phyloP scores from a whole-genome alignment of 2,888 invertebrate species.

The Dynastes hyllus region DNA sequence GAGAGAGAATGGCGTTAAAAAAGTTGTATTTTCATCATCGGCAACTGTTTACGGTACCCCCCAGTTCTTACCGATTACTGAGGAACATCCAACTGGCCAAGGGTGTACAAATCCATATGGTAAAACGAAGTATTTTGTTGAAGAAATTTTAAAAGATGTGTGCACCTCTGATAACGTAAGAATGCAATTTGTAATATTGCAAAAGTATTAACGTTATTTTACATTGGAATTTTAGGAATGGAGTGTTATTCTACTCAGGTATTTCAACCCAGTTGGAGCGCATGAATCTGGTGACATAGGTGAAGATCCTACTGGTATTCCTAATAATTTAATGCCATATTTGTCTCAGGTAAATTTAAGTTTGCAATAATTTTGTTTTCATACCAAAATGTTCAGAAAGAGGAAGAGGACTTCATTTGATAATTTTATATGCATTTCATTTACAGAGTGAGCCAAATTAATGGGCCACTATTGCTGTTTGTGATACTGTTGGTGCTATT shows the following conservation, averaged over 20 bases:
- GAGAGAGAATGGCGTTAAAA: conserved; percentile 82
- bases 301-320: conserved; percentile 92
- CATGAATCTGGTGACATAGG: conserved; percentile 92
- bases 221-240: conserved; percentile 75
- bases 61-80: conserved; percentile 87
- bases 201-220: conserved; percentile 23
- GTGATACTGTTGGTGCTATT: too few relatives aligned
- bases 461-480: too few relatives aligned
- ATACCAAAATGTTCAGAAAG: not conserved
- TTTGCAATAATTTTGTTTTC: conserved; percentile 10
- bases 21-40: conserved; percentile 90
- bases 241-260: conserved; percentile 88
- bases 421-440: too few relatives aligned
- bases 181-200: conserved; percentile 18
- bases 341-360: conserved; percentile 80
- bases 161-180: conserved; percentile 84
- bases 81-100: conserved; percentile 86
- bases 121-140: conserved; percentile 93
- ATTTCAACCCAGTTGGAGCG: conserved; percentile 97
- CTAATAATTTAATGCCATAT: conserved; percentile 96
- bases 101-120: conserved; percentile 95
- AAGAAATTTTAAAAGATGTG: conserved; percentile 93
- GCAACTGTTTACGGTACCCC: conserved; percentile 96
- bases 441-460: too few relatives aligned
- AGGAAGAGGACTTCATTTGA: too few relatives aligned